These are phyloP conservation scores for Dromas ardeola DNA, from an alignment of 2,113 vertebrate genomes.

Conservation along the genomic window DNA sequence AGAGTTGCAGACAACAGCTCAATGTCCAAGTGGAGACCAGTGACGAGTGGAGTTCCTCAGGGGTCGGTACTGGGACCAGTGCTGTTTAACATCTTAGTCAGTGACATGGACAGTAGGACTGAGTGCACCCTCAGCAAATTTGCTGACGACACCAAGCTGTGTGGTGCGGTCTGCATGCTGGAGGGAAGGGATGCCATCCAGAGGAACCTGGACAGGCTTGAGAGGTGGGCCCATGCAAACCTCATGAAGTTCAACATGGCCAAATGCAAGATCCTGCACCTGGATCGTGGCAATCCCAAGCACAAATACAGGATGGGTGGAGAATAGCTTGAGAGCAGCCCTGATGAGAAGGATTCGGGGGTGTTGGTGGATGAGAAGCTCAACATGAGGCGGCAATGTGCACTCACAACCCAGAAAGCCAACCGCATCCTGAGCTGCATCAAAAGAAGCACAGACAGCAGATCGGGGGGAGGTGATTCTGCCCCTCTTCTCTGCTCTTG, in stretches of 20 bases:
- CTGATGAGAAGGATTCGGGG: neutral
- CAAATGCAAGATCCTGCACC: neutral
- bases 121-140: neutral
- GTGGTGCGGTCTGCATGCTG: neutral
- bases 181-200: neutral
- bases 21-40: neutral
- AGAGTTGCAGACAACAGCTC: neutral
- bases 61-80: neutral
- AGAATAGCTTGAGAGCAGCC: neutral
- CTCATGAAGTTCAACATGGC: neutral
- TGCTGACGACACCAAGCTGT: neutral
- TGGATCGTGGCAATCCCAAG: neutral
- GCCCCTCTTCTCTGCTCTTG: neutral
- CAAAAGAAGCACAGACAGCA: neutral
- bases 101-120: neutral
- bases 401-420: neutral
- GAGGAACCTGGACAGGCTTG: neutral
- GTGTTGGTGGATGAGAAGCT: neutral
- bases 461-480: neutral
- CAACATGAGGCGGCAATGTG: neutral
- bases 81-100: neutral
- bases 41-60: neutral
- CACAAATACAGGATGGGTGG: neutral
- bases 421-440: neutral
- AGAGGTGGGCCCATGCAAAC: neutral